Evolutionary conservation across 1,140 invertebrate genomes (phyloP).

Genomic region (Galleria mellonella): DNA sequence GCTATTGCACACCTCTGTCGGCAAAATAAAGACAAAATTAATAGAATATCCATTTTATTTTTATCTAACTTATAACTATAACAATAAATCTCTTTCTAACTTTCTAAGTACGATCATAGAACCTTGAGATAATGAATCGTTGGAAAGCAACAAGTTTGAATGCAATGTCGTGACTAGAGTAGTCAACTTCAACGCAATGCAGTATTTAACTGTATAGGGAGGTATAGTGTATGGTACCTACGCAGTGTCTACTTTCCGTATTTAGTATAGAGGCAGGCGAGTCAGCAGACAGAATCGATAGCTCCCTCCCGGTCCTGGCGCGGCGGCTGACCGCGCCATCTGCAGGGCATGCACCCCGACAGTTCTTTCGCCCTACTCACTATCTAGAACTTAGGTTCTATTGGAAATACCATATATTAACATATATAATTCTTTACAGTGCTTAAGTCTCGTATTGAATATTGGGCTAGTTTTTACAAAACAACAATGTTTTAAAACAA

Average conservation of each 20-base stretch:
- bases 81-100: constrained; percentile 1
- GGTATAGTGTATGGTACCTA: constrained; percentile 11
- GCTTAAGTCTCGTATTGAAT: too few species aligned
- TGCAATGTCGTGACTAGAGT: constrained; percentile 43
- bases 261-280: constrained; percentile 32
- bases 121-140: constrained; percentile 22
- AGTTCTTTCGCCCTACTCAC: not conserved
- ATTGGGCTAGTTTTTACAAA: too few species aligned
- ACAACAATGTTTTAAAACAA: too few species aligned
- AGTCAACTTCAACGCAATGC: constrained; percentile 39
- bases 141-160: constrained; percentile 47
- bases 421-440: too few species aligned
- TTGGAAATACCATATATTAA: too few species aligned
- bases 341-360: constrained; percentile 29
- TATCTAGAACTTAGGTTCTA: not conserved
- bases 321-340: constrained; percentile 33
- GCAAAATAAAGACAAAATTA: constrained; percentile 31
- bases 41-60: not conserved
- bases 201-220: constrained; percentile 17
- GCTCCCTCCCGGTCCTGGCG: constrained; percentile 21
- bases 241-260: constrained; percentile 31
- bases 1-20: constrained; percentile 89
- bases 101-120: constrained; percentile 13
- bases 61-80: constrained; percentile 6
- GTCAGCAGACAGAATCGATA: constrained; percentile 62